Conservation (phyloP, 2,888 invertebrate genomes). For the Nomada lathburiana region DNA sequence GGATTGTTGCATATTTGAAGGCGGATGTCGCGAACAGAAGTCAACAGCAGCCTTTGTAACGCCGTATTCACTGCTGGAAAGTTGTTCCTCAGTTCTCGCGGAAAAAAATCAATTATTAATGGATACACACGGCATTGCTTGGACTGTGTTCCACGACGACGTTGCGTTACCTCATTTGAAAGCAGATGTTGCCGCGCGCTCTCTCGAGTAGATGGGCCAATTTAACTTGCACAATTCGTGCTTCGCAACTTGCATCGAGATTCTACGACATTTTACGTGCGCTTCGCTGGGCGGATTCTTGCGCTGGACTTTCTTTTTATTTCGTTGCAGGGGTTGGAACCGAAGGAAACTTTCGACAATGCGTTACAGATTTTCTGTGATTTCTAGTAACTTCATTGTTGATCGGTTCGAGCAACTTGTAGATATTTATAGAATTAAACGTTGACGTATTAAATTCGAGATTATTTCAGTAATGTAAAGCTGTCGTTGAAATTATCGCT, state of each 20-base stretch:
- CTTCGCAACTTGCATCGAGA: neutral
- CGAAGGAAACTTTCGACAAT: too few species aligned
- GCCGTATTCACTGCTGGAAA: too few species aligned
- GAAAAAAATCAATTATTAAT: slow-evolving; percentile 30
- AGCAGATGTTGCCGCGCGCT: too few species aligned
- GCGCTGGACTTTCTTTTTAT: too few species aligned
- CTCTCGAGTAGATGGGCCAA: neutral
- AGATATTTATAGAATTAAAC: too few species aligned
- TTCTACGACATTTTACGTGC: neutral
- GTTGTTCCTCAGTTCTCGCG: too few species aligned
- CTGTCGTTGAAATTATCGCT: too few species aligned
- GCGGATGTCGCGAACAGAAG: neutral
- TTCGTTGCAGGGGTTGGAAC: too few species aligned
- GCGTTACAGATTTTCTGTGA: neutral
- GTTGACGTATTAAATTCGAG: too few species aligned
- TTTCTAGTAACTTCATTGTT: neutral
- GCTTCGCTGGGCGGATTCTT: neutral
- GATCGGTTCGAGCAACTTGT: too few species aligned
- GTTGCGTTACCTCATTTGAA: neutral
- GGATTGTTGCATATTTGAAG: slow-evolving; percentile 32
- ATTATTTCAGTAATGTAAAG: too few species aligned
- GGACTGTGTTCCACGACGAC: too few species aligned
- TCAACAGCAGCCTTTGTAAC: neutral
- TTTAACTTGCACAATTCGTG: neutral
- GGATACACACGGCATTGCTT: neutral